Conservation (phyloP, 2,888 invertebrate genomes). For the Catocala sponsa region DNA sequence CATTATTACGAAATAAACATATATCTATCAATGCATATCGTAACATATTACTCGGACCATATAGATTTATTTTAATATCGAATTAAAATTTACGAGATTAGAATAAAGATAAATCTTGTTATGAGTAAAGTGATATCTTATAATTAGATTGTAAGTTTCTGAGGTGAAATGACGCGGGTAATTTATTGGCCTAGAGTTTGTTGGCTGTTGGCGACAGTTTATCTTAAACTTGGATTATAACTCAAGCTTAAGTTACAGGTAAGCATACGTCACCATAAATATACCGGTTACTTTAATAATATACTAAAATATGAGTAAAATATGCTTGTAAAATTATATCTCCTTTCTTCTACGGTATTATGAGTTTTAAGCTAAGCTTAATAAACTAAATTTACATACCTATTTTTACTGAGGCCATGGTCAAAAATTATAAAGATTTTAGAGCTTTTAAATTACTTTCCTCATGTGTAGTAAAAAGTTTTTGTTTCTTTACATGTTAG, state of each 20-base stretch:
- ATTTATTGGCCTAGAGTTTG: constrained; percentile 39
- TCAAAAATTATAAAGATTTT: too few species aligned
- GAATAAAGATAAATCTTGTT: constrained; percentile 44
- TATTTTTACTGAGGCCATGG: too few species aligned
- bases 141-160: constrained; percentile 49
- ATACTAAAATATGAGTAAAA: background rate
- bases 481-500: too few species aligned
- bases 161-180: constrained; percentile 31
- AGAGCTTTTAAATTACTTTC: too few species aligned
- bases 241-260: constrained; percentile 39
- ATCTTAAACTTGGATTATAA: constrained; percentile 44
- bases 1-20: constrained; percentile 50
- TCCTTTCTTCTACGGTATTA: background rate
- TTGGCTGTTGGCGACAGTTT: constrained; percentile 36
- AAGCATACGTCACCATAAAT: constrained; percentile 19
- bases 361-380: too few species aligned
- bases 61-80: constrained; percentile 43
- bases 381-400: too few species aligned
- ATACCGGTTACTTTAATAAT: constrained; percentile 8
- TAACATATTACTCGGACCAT: too few species aligned
- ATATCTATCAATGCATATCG: constrained; percentile 23
- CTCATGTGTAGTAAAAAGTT: too few species aligned
- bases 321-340: background rate
- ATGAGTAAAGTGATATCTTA: constrained; percentile 52
- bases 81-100: constrained; percentile 39